Base-by-base conservation (phyloP, 2,797 vertebrate species). In the Xenopus petersii region DNA sequence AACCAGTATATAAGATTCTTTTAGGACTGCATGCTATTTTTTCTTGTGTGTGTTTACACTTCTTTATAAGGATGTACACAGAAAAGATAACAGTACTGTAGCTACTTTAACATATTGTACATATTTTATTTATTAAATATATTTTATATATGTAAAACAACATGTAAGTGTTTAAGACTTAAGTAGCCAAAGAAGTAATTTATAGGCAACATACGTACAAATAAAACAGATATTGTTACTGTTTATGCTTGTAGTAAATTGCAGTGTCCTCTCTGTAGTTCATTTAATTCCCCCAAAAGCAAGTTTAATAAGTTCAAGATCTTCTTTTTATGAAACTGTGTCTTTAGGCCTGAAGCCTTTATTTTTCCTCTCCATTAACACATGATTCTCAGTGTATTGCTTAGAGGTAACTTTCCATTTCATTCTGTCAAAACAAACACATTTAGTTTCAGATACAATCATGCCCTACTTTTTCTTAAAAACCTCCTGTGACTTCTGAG, bases 301-400 rank as follows among this genome's bases (percentile, higher is more conserved):
- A 30, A 36, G 16, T 69, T 67, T 67, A 67, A 67, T 69, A 58
- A 58, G 67, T 10, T 24, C 12, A 30, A 63, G 59, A 60, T 48
- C 36, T 58, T 47, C 33, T 58, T 21, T n/a, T 69, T 42, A 56
- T 42, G 12, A 55, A 69, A 13, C 54, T 72, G 63, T 67, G 78
- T 82, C 87, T 80, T 77, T 85, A 71, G 82, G 81, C 58, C 74
- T 56, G 5, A 76, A 85, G 83, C 82, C 85, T 81, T 73, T 73
- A 54, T 55, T 54, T 63, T 86, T 85, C 79, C 73, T 82, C 79
- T 77, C 4, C 56, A 80, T 82, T 81, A 59, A 69, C 69, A 51
- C 80, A 17, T 63, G 56, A 73, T 74, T 81, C 67, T 21, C 79
- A 74, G 63, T 4, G 10, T 80, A 79, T 63, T 72, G 69, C 80